Conservation (phyloP, 2,113 vertebrate species). For the Etheostoma cragini region DNA sequence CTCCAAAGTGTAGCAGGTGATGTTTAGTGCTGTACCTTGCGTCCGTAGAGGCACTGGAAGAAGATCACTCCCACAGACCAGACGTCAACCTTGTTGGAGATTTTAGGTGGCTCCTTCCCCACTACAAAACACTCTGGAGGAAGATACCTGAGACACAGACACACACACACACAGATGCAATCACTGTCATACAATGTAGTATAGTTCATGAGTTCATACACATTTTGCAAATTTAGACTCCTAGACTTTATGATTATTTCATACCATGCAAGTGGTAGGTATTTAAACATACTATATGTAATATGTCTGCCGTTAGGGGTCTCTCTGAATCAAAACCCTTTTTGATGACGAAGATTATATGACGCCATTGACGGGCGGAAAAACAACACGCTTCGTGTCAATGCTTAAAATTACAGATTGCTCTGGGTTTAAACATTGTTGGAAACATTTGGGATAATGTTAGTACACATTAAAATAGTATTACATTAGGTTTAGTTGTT, state of each 20-base stretch:
- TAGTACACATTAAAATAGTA: too few species aligned
- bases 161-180: background rate
- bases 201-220: background rate
- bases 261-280: background rate
- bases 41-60: constrained; percentile 99
- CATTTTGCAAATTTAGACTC: background rate
- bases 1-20: background rate
- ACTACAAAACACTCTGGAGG: constrained; percentile 99
- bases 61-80: constrained; percentile 99
- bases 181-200: background rate
- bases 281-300: background rate
- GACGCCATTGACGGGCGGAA: too few species aligned
- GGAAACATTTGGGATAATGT: too few species aligned
- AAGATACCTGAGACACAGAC: constrained; percentile 89
- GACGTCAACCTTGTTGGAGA: constrained; percentile 99
- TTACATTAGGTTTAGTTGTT: too few species aligned
- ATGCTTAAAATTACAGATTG: too few species aligned
- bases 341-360: too few species aligned
- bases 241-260: background rate
- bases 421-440: too few species aligned
- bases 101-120: constrained; percentile 98
- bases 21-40: constrained; percentile 88
- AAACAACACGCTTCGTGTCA: too few species aligned
- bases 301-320: too few species aligned
- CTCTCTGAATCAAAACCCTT: too few species aligned